Percentiles rank a stretch among this genome's conserved stretches.
Conservation (phyloP, 2,888 invertebrate genomes). For the Sabatieria punctata region DNA sequence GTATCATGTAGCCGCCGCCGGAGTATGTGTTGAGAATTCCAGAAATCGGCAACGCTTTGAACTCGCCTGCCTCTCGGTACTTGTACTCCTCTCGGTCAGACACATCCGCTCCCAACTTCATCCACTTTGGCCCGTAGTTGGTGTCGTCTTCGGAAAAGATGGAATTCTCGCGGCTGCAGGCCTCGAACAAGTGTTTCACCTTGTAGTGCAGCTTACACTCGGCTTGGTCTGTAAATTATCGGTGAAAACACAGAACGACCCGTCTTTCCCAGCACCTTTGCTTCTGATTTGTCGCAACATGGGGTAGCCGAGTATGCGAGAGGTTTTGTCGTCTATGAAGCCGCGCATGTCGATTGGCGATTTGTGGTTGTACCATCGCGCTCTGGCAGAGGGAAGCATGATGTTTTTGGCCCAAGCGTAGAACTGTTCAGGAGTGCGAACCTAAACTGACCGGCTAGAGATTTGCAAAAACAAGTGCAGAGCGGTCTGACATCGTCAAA, state of each 20-base stretch:
- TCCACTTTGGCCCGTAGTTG: slow-evolving; percentile 4
- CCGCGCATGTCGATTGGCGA: slow-evolving; percentile 36
- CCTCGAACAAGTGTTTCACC: not conserved
- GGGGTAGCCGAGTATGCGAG: slow-evolving; percentile 39
- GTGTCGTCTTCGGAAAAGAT: not conserved
- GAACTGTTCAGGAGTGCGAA: slow-evolving; percentile 30
- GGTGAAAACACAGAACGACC: not conserved
- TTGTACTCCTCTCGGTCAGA: slow-evolving; percentile 19
- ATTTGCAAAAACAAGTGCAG: too few species aligned
- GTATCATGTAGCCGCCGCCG: slow-evolving; percentile 39
- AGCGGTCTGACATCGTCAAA: too few species aligned
- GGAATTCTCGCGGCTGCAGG: not conserved
- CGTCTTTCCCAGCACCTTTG: slow-evolving; percentile 9
- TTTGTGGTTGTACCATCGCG: slow-evolving; percentile 36
- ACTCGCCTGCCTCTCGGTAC: slow-evolving; percentile 27
- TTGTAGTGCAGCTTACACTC: not conserved
- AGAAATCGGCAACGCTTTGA: slow-evolving; percentile 36
- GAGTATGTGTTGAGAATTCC: slow-evolving; percentile 34
- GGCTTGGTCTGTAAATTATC: not conserved
- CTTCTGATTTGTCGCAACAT: slow-evolving; percentile 37
- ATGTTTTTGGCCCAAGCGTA: slow-evolving; percentile 36
- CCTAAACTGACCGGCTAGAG: too few species aligned
- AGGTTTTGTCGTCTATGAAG: slow-evolving; percentile 37
- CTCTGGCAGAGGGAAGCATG: slow-evolving; percentile 32
- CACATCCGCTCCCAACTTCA: slow-evolving; percentile 12